Base-by-base conservation (phyloP, 2,797 vertebrate species). In the Molossus molossus region DNA sequence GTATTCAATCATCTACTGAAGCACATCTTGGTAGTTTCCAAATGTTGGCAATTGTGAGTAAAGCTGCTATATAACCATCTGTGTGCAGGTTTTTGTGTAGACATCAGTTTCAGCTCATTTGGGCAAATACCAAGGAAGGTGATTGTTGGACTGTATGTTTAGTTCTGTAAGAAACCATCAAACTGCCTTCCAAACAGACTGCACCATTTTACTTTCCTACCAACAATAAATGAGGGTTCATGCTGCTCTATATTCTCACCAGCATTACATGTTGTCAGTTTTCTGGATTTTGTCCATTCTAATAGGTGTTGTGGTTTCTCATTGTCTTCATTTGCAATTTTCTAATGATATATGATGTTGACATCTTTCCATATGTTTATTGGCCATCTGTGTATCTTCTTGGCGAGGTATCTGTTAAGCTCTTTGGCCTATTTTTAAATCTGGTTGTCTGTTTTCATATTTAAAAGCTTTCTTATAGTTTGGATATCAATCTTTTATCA, bases 401-500 rank as follows among this genome's bases (percentile, higher is more conserved):
- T 65, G 21, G 29, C n/a, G 8, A 93, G 18, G 25, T 57, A 13
- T 88, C 17, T 72, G 5, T 82, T 90, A 18, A 87, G 45, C 37
- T 76, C 20, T 80, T 86, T 95, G 65, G 21, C 40, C 15, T 9
- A n/a, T 69, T 81, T 83, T 91, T 84, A 20, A 9, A 84, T 45
- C 13, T 4, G 1, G n/a, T 17, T 87, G 50, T 33, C 33, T 33
- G 33, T 67, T 91, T 65, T 60, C 20, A 79, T 77, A 33, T 48
- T 67, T 80, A 93, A 73, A 91, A 79, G 64, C 72, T 50, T 62
- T 87, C 21, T 84, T 82, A 15, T 76, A 67, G 6, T 73, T 90
- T 69, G 33, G n/a, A 25, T 48, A 67, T 53, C 5, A 72, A 73
- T 64, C n/a, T 12, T 83, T 83, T 53, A 79, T 91, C 27, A 84